Evolutionary conservation across 1,140 invertebrate genomes (phyloP).

Genomic region (Eulimnadia texana): DNA sequence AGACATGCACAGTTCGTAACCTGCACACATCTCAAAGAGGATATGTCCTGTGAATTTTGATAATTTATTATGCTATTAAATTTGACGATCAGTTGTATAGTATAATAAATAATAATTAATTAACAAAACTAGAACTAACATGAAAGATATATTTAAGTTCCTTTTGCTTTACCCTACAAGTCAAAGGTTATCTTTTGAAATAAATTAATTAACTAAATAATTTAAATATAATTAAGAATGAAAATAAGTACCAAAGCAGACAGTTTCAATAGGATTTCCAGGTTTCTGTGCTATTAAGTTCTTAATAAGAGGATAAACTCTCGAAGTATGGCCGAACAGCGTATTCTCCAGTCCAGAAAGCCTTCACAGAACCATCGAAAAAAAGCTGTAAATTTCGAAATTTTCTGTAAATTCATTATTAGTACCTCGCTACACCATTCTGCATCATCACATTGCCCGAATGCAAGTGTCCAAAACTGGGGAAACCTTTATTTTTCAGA

Average conservation of each 20-base stretch:
- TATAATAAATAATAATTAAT: neutral
- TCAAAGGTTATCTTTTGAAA: no score
- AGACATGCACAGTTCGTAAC: conserved; percentile 57
- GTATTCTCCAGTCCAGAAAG: conserved; percentile 71
- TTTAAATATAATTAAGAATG: no score
- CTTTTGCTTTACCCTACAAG: no score
- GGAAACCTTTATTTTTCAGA: conserved; percentile 72
- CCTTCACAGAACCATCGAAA: no score
- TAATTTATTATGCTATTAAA: neutral
- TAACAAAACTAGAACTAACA: neutral
- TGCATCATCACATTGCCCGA: conserved; percentile 81
- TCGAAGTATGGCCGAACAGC: conserved; percentile 57
- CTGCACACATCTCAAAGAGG: conserved; percentile 79
- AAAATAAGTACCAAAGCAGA: conserved; percentile 59
- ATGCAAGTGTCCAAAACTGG: conserved; percentile 68
- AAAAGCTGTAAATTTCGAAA: no score
- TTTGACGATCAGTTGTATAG: no score
- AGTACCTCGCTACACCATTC: conserved; percentile 59
- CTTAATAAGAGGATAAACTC: conserved; percentile 40
- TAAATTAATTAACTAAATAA: no score
- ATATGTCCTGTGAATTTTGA: conserved; percentile 43
- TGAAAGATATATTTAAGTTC: neutral
- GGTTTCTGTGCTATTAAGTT: conserved; percentile 34
- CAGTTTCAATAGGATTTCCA: conserved; percentile 48
- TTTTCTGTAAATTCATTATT: neutral